A percentile compares a stretch with the other conserved stretches of the same genome.
phyloP scores from a whole-genome alignment of 2,113 vertebrate genomes.

The Cettia cetti region DNA sequence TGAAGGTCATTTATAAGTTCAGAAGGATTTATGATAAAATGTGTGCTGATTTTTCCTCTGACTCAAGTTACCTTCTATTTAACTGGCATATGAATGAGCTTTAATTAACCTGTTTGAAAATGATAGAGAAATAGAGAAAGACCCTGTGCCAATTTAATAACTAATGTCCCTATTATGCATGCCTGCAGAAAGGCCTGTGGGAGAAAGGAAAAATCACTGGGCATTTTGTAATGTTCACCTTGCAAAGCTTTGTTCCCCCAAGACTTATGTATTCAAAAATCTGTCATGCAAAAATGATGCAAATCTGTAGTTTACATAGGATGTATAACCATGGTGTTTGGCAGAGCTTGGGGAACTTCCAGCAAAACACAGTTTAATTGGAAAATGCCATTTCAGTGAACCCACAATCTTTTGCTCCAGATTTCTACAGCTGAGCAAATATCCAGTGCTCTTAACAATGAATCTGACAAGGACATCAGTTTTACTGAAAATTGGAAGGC shows the following conservation, averaged over 20 bases:
- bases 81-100: neutral
- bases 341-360: slow-evolving; percentile 1
- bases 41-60: neutral
- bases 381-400: slow-evolving; percentile 16
- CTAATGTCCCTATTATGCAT: neutral
- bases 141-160: neutral
- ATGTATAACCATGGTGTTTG: neutral
- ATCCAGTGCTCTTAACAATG: neutral
- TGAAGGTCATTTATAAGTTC: neutral
- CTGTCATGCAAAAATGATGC: slow-evolving; percentile 1
- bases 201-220: neutral
- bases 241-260: neutral
- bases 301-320: neutral
- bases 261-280: neutral
- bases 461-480: neutral
- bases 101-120: slow-evolving; percentile 28
- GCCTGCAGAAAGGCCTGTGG: neutral
- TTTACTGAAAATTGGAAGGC: neutral
- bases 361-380: slow-evolving; percentile 13
- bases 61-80: neutral
- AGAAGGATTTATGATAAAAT: neutral
- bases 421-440: slow-evolving; percentile 23
- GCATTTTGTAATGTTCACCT: slow-evolving; percentile 11
- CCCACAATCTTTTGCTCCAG: neutral
- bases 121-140: slow-evolving; percentile 9